Evolutionary conservation across 2,113 vertebrate species (phyloP).

Genomic region (Nothoprocta perdicaria): DNA sequence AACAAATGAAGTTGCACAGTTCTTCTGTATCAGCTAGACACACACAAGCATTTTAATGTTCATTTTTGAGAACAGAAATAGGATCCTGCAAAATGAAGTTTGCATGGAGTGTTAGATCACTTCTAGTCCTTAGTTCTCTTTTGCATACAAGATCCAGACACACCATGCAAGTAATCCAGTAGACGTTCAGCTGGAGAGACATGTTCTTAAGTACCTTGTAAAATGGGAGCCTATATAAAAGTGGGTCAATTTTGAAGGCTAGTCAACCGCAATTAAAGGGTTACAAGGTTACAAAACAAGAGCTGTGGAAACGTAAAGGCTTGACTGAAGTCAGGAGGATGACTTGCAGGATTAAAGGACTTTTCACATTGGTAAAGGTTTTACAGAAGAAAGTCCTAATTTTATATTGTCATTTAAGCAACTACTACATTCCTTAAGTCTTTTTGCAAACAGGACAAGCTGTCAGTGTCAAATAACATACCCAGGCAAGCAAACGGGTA

Average conservation of each 20-base stretch:
- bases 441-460: neutral
- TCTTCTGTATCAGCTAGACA: neutral
- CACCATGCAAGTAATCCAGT: neutral
- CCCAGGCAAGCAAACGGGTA: rapidly evolving
- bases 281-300: neutral
- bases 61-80: neutral
- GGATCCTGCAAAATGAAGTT: neutral
- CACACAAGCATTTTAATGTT: neutral
- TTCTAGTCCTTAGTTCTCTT: neutral
- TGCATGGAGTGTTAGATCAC: neutral
- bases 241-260: neutral
- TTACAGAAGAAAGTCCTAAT: neutral
- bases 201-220: neutral
- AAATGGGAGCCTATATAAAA: neutral
- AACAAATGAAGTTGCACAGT: neutral
- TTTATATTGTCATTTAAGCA: neutral
- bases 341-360: neutral
- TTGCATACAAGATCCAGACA: neutral
- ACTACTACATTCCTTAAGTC: neutral
- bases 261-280: neutral
- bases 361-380: neutral
- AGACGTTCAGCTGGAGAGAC: neutral
- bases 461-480: neutral
- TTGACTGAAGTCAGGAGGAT: neutral
- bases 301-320: neutral